phyloP scores from a whole-genome alignment of 1,140 invertebrate genomes.

The Aphelinus certus region DNA sequence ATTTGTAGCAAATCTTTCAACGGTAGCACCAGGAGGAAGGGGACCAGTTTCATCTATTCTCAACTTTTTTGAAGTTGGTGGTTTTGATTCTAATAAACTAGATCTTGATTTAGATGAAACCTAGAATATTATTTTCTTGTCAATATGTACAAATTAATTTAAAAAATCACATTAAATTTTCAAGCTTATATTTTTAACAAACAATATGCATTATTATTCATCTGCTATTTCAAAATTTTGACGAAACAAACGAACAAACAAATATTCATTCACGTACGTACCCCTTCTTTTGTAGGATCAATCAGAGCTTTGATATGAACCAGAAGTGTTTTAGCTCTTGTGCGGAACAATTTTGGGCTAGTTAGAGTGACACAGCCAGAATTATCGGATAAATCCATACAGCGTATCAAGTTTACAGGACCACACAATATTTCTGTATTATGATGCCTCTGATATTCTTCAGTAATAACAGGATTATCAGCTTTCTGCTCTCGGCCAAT shows the following conservation, averaged over 20 bases:
- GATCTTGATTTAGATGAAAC: constrained; percentile 52
- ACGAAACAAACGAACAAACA: background rate
- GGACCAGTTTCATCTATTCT: constrained; percentile 62
- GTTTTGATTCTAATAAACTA: constrained; percentile 58
- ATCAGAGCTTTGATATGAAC: constrained; percentile 86
- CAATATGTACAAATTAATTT: background rate
- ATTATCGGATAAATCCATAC: constrained; percentile 85
- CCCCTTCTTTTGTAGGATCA: constrained; percentile 72
- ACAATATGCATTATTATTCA: background rate
- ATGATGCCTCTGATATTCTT: constrained; percentile 84
- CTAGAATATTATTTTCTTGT: background rate
- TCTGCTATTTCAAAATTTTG: too few species aligned
- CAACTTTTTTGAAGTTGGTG: constrained; percentile 62
- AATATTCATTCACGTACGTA: constrained; percentile 23
- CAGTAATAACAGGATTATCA: constrained; percentile 81
- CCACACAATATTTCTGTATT: constrained; percentile 91
- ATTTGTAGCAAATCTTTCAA: constrained; percentile 62
- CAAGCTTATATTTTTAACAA: background rate
- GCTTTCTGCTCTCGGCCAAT: constrained; percentile 65
- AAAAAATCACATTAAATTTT: background rate
- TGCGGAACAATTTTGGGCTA: constrained; percentile 84
- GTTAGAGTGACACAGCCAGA: constrained; percentile 85
- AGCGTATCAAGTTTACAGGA: constrained; percentile 81
- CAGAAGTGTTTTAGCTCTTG: constrained; percentile 81
- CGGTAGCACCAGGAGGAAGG: constrained; percentile 57